Percentiles rank a stretch among this genome's conserved stretches.
Evolutionary conservation across 2,797 vertebrate genomes (phyloP).

Genomic region (Tiaroga cobitis): DNA sequence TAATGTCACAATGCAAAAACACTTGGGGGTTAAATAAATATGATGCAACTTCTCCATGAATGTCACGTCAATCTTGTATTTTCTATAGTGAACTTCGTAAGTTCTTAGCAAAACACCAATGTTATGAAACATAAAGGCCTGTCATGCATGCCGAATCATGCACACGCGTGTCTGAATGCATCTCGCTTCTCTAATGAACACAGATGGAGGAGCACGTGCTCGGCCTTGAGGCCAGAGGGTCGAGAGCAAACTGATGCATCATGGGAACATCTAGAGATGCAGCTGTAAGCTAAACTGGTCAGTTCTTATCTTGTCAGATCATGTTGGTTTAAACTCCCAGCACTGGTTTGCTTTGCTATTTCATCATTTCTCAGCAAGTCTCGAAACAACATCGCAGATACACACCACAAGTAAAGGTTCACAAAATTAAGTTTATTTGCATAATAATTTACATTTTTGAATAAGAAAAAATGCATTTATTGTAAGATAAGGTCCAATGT

Average conservation of each 20-base stretch:
- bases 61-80: neutral
- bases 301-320: conserved; percentile 15
- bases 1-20: neutral
- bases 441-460: neutral
- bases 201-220: conserved; percentile 53
- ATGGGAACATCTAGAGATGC: conserved; percentile 38
- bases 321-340: neutral
- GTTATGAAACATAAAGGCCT: neutral
- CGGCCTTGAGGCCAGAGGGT: conserved; percentile 56
- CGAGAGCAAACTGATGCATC: conserved; percentile 57
- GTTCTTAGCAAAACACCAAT: neutral
- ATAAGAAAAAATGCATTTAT: neutral
- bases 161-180: neutral
- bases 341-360: neutral
- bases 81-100: neutral
- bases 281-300: conserved; percentile 18
- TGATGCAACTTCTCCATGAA: neutral
- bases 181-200: conserved; percentile 29
- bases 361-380: neutral
- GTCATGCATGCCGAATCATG: neutral
- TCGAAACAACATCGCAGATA: neutral
- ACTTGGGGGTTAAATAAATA: no score
- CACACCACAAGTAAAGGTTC: neutral
- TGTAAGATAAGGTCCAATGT: neutral
- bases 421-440: neutral